Evolutionary conservation across 2,113 vertebrate genomes (phyloP), one percentile per base, ranked within the genome.

Genomic region (Rhipidura dahli): DNA sequence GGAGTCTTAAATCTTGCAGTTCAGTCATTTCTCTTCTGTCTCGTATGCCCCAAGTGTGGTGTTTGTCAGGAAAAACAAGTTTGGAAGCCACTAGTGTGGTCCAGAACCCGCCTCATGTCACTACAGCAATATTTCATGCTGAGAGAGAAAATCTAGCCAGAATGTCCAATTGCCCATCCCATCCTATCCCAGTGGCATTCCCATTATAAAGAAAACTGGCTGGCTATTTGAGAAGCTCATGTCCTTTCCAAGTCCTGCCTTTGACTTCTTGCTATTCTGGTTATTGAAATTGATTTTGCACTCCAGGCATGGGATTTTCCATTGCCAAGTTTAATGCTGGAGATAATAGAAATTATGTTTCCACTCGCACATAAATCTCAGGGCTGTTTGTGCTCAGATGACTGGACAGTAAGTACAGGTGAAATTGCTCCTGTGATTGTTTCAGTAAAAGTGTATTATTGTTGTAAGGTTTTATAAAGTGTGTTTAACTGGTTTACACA

Each of bases 311-410:
- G 86, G 96, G 96, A 95, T 96, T 97, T 97, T 97, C 95, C 87
- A 93, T 97, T 96, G 95, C 95, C 93, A 95, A 90, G 90, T 96
- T 97, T 96, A 95, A 96, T 96, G 95, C 89, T 1, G 84, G 69
- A 97, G 96, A 97, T 97, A 97, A 97, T 96, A 96, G 94, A 96
- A 96, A 97, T 97, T 95, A 97, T 93, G 93, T 96, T 94, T 94
- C 92, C 54, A 27, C 79, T 97, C 0, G 10, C 92, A 93, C 93
- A 96, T 97, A 96, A 96, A 97, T 97, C 97, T 97, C 95, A 57
- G 40, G n/a, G 94, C 75, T 94, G 94, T 95, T 96, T 96, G 73
- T 94, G 89, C 76, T 95, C 75, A 95, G 94, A 88, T 94, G 95
- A 90, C 90, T 94, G 96, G 96, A 96, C 84, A 93, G 91, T 96